These are phyloP conservation scores for Donacobius atricapilla DNA, from an alignment of 2,113 vertebrate species.

Conservation along the genomic window DNA sequence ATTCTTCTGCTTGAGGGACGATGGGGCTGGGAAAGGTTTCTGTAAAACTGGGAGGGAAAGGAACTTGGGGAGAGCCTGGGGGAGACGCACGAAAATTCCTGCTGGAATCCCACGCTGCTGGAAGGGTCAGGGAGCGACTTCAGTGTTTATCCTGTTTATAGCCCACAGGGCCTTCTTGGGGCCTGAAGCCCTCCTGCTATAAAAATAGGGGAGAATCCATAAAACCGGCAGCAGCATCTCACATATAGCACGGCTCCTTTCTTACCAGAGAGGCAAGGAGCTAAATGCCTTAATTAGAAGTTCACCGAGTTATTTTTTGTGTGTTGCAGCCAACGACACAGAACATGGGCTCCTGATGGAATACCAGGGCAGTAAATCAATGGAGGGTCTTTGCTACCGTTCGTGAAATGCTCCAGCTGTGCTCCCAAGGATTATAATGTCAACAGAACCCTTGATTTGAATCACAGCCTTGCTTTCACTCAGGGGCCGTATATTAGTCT, in stretches of 20 bases:
- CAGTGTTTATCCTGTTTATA: background rate
- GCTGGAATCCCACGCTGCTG: background rate
- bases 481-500: constrained; percentile 34
- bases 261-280: constrained; percentile 3
- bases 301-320: constrained; percentile 21
- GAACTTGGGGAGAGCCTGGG: background rate
- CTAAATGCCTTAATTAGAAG: constrained; percentile 58
- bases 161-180: background rate
- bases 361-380: constrained; percentile 69
- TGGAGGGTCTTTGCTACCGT: constrained; percentile 44
- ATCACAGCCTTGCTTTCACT: constrained; percentile 67
- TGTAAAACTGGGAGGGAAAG: fast-evolving
- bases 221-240: constrained; percentile 15
- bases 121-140: background rate
- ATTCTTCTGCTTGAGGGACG: too few relatives aligned
- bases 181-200: background rate
- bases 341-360: constrained; percentile 57
- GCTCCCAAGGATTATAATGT: constrained; percentile 65
- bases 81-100: background rate
- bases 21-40: background rate
- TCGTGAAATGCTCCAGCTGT: constrained; percentile 69
- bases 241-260: constrained; percentile 26
- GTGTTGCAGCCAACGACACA: constrained; percentile 18
- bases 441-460: constrained; percentile 71
- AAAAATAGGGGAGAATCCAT: constrained; percentile 63